These are phyloP conservation scores for Archocentrus centrarchus DNA, from an alignment of 2,113 vertebrate species.

Conservation along the genomic window DNA sequence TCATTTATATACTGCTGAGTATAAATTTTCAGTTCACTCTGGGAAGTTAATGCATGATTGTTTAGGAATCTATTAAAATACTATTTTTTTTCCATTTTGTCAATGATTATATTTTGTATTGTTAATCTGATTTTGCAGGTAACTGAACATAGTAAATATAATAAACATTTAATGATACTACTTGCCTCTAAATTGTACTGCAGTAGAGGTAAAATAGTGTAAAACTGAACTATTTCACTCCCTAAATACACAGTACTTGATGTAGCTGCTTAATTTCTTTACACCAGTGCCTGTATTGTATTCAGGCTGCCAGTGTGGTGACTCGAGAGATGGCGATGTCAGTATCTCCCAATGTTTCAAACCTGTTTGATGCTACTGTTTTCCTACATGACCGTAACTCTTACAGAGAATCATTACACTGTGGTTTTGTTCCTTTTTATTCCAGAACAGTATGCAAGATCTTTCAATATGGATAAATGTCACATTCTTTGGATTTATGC, in stretches of 20 bases:
- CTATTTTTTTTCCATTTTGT: background rate
- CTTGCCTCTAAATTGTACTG: background rate
- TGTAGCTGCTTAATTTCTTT: background rate
- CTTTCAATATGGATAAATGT: background rate
- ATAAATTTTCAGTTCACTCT: no score
- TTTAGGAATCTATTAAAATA: no score
- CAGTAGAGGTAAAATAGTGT: background rate
- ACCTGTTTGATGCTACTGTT: background rate
- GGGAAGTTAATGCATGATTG: no score
- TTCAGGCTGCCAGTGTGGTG: background rate
- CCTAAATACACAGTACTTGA: background rate
- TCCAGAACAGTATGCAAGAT: background rate
- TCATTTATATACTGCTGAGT: background rate
- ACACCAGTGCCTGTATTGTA: background rate
- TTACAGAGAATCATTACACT: background rate
- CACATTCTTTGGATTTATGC: background rate
- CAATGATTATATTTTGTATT: background rate
- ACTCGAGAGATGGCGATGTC: background rate
- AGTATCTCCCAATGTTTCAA: background rate
- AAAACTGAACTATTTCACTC: background rate
- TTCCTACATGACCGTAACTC: background rate
- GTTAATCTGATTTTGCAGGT: background rate
- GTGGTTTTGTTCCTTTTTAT: background rate
- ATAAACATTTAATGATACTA: background rate
- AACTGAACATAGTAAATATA: background rate